phyloP scores from a whole-genome alignment of 2,888 invertebrate species.

The Limnephilus rhombicus region DNA sequence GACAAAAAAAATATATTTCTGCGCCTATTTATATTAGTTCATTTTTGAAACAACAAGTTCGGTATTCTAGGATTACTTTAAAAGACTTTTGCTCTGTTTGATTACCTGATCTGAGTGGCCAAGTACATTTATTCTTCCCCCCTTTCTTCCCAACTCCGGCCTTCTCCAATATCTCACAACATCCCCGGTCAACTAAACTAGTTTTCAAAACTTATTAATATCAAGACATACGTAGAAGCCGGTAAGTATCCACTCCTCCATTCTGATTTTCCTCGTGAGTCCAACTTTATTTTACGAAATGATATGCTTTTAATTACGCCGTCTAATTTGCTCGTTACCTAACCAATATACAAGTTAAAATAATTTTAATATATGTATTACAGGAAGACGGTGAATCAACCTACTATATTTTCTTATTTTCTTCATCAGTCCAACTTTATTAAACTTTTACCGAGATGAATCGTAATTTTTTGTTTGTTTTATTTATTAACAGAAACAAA shows the following conservation, averaged over 20 bases:
- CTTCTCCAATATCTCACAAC: too few relatives aligned
- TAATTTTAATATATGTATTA: too few relatives aligned
- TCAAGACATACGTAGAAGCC: too few relatives aligned
- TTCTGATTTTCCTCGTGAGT: not conserved
- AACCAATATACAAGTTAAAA: too few relatives aligned
- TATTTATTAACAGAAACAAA: too few relatives aligned
- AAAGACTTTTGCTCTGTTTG: not conserved
- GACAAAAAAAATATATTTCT: too few relatives aligned
- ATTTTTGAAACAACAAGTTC: not conserved
- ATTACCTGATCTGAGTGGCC: not conserved
- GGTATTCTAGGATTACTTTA: not conserved
- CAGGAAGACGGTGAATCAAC: not conserved
- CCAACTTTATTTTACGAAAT: not conserved
- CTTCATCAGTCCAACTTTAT: not conserved
- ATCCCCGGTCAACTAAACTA: not conserved
- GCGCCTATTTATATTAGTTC: too few relatives aligned
- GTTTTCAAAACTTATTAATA: too few relatives aligned
- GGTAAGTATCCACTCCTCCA: not conserved
- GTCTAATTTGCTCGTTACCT: conserved; percentile 28
- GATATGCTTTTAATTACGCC: not conserved
- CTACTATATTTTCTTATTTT: not conserved
- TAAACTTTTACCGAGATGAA: not conserved
- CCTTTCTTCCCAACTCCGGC: not conserved
- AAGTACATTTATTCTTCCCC: too few relatives aligned
- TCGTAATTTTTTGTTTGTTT: not conserved